A percentile compares a stretch with the other conserved stretches of the same genome.
These are phyloP conservation scores for Leucophenga maculata DNA, from an alignment of 2,888 invertebrate genomes.

Conservation along the genomic window DNA sequence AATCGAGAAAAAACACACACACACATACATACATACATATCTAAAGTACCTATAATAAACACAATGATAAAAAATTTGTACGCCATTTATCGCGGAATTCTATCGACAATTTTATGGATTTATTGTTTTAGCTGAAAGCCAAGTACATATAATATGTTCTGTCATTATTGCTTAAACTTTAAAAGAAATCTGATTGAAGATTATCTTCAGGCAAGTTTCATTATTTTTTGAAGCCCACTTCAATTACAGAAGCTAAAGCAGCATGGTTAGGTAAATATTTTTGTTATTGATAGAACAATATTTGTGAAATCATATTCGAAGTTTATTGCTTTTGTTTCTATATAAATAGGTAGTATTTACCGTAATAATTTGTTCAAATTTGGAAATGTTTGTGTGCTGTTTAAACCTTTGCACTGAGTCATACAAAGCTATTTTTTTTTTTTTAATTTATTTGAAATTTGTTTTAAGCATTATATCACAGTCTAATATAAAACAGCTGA, in stretches of 20 bases:
- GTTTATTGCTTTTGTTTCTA: too few species aligned
- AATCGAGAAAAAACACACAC: background rate
- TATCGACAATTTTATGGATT: background rate
- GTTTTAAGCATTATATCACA: too few species aligned
- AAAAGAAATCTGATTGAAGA: background rate
- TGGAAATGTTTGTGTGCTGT: too few species aligned
- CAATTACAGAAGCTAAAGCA: constrained; percentile 14
- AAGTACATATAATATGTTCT: constrained; percentile 1
- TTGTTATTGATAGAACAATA: background rate
- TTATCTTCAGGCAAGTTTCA: constrained; percentile 1
- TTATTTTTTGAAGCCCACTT: constrained; percentile 1
- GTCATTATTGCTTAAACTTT: background rate
- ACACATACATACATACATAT: too few species aligned
- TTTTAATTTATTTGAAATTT: too few species aligned
- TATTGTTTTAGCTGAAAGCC: constrained; percentile 5
- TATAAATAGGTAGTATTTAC: too few species aligned
- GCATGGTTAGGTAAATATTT: constrained; percentile 15
- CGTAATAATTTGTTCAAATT: too few species aligned
- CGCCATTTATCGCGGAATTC: background rate
- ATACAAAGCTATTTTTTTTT: too few species aligned
- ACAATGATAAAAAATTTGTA: constrained; percentile 6
- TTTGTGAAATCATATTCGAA: background rate
- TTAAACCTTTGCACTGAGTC: too few species aligned
- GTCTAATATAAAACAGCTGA: too few species aligned
- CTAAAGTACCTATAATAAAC: background rate